These are phyloP conservation scores for Synaphobranchus kaupii DNA, from an alignment of 2,797 vertebrate species.

Conservation along the genomic window DNA sequence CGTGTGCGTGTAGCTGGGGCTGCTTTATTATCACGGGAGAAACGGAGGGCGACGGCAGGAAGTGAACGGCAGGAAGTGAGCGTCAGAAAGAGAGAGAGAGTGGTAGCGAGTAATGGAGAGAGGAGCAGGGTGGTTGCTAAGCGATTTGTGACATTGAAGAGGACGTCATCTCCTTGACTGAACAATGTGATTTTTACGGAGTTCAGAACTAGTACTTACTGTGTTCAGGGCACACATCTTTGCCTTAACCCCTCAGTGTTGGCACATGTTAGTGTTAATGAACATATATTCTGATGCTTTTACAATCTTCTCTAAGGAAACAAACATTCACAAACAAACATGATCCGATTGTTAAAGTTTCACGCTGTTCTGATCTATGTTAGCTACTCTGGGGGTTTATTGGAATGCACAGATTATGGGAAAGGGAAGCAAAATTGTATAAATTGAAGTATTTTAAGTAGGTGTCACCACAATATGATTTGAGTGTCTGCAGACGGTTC, in stretches of 20 bases:
- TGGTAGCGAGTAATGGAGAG: neutral
- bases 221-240: neutral
- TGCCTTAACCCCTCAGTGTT: neutral
- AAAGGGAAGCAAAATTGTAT: neutral
- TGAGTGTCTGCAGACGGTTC: neutral
- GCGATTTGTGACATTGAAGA: neutral
- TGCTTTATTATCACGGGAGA: neutral
- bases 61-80: neutral
- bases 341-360: neutral
- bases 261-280: neutral
- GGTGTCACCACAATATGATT: neutral
- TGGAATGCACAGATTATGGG: neutral
- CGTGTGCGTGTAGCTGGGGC: neutral
- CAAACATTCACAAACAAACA: neutral
- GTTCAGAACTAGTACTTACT: neutral
- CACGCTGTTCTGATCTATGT: neutral
- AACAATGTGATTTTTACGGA: neutral
- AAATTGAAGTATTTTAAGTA: neutral
- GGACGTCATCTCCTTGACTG: neutral
- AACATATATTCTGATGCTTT: neutral
- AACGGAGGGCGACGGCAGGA: neutral
- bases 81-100: neutral
- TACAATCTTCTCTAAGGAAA: neutral
- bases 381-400: neutral
- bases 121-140: neutral